A percentile compares a stretch with the other conserved stretches of the same genome.
These are phyloP conservation scores for Fissipunctia ypsillon DNA, from an alignment of 2,888 invertebrate species.

Conservation along the genomic window DNA sequence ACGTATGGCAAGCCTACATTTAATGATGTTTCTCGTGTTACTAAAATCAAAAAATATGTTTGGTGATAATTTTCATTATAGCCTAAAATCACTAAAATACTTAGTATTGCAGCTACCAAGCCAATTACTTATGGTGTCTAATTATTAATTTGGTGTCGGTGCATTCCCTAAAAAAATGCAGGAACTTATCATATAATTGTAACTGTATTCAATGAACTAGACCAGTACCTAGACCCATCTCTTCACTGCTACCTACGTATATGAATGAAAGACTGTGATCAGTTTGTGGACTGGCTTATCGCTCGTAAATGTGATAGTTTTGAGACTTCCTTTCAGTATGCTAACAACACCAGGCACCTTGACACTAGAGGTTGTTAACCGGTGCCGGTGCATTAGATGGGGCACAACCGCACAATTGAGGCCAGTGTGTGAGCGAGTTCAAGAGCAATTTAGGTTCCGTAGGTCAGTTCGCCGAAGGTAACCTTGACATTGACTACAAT, in stretches of 20 bases:
- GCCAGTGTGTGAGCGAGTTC: conserved; percentile 90
- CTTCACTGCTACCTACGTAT: not conserved
- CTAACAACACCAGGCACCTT: conserved; percentile 88
- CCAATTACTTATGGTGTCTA: not conserved
- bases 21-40: not conserved
- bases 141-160: not conserved
- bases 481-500: conserved; percentile 89
- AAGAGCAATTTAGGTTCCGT: conserved; percentile 91
- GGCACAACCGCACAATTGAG: conserved; percentile 90
- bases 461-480: conserved; percentile 91
- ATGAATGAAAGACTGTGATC: conserved; percentile 40
- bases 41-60: not conserved
- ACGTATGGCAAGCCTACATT: too few species aligned
- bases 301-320: conserved; percentile 72
- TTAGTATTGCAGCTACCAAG: not conserved
- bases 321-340: conserved; percentile 79
- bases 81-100: not conserved
- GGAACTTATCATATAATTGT: not conserved
- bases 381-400: conserved; percentile 89
- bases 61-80: not conserved
- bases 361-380: conserved; percentile 90
- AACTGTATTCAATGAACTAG: conserved; percentile 7
- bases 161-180: not conserved
- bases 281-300: conserved; percentile 51
- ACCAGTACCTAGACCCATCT: conserved; percentile 8